Base-by-base conservation (phyloP, 1,140 invertebrate genomes). In the Trissolcus basalis region DNA sequence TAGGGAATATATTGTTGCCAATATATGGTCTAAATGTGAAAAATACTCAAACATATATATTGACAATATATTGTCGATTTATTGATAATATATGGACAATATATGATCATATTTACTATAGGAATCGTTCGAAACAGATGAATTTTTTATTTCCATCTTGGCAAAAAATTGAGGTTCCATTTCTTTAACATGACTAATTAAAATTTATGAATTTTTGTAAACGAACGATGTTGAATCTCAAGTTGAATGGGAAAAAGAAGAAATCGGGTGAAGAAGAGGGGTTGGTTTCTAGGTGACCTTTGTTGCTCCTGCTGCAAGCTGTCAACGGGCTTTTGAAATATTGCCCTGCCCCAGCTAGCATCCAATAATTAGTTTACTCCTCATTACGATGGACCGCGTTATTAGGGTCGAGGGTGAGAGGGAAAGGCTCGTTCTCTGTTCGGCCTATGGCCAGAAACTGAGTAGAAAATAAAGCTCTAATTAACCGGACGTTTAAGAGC, bases 341-440 rank as follows among this genome's bases (percentile, higher is more conserved):
- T 86, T 83, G 85, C 83, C 75, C 76, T 81, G 80, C 80, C 84
- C 19, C 80, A 82, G 84, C 83, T 83, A 82, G 83, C 75, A 84
- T 85, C 85, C 83, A 85, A 85, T 87, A 86, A 87, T 87, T 87
- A 87, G 85, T 87, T 86, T 86, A 87, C 85, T 87, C 81, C 84
- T 86, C 84, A 86, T 86, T 86, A 86, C 80, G 75, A 81, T 83
- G 81, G 82, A 74, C 80, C 80, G 80, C 81, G 79, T 86, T 85
- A 85, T 85, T 82, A 85, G 81, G 79, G 65, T 77, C 69, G 58
- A 81, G 78, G 70, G 79, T 73, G 74, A 80, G 76, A 77, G 68
- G 70, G 48, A 61, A 45, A 35, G 8, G 4, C 59, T 69, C 32
- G 33, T 16, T 55, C 50, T 56, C 36, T 45, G 15, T 44, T 19